These are phyloP conservation scores for Aphelocoma coerulescens DNA, from an alignment of 2,113 vertebrate species.

Conservation along the genomic window DNA sequence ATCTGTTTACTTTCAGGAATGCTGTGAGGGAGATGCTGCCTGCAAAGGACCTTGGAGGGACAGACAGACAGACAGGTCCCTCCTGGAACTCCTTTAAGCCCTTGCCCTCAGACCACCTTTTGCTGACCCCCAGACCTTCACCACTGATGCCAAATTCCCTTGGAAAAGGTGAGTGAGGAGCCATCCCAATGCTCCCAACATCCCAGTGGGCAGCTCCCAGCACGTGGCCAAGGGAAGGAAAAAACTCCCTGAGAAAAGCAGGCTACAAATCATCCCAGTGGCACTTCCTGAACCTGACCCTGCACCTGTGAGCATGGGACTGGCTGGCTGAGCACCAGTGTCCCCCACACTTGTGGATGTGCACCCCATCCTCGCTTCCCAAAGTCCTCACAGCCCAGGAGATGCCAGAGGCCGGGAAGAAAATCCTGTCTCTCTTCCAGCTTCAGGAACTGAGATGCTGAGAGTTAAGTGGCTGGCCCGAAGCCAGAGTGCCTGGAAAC, in stretches of 20 bases:
- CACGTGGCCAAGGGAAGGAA: neutral
- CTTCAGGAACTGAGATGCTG: neutral
- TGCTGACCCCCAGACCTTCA: neutral
- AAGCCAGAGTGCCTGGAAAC: neutral
- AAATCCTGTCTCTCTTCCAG: neutral
- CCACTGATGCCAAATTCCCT: neutral
- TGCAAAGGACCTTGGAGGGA: neutral
- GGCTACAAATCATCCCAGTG: neutral
- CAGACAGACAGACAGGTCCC: neutral
- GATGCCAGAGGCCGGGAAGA: neutral
- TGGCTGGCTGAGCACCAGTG: neutral
- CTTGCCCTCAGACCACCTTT: neutral
- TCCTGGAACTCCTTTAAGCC: neutral
- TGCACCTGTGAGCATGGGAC: neutral
- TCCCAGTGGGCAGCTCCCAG: neutral
- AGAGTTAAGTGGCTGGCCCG: conserved; percentile 2
- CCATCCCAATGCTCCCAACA: neutral
- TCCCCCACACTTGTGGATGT: rapidly evolving
- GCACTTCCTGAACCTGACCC: neutral
- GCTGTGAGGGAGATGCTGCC: neutral
- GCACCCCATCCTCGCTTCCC: neutral
- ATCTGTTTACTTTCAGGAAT: neutral
- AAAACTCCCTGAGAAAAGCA: neutral
- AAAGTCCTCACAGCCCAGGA: neutral
- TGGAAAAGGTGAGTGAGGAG: neutral